These are phyloP conservation scores for Phylloscopus trochiloides DNA, from an alignment of 2,113 vertebrate species.

Conservation along the genomic window DNA sequence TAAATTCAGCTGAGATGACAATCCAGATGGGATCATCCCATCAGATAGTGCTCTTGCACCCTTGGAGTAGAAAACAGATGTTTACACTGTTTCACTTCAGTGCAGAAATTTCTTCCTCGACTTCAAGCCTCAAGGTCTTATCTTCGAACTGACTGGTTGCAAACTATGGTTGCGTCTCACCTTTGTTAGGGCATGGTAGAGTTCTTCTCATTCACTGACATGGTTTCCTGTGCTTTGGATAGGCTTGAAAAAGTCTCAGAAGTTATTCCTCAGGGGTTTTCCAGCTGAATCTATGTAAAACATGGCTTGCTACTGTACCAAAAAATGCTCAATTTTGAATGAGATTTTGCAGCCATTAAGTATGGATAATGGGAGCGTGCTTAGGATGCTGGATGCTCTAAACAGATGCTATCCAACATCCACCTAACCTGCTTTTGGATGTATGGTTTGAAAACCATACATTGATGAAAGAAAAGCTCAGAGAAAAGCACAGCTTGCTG, in stretches of 20 bases:
- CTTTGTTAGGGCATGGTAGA: not conserved
- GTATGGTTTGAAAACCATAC: not conserved
- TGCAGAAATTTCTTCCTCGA: not conserved
- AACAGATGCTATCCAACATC: not conserved
- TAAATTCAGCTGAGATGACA: not conserved
- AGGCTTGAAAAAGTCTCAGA: not conserved
- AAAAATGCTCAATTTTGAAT: not conserved
- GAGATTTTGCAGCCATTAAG: not conserved
- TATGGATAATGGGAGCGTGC: not conserved
- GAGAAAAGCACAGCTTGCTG: not conserved
- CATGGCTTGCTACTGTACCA: not conserved
- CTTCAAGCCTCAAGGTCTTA: not conserved
- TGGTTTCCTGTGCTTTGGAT: not conserved
- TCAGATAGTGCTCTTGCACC: not conserved
- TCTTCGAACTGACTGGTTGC: not conserved
- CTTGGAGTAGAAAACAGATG: not conserved
- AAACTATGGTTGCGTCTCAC: not conserved
- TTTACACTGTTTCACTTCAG: not conserved
- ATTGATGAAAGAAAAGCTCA: not conserved
- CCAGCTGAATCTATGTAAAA: not conserved
- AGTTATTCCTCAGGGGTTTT: not conserved
- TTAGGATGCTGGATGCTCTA: not conserved
- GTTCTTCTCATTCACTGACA: not conserved
- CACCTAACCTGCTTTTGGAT: not conserved
- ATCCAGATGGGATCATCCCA: not conserved